Conservation (phyloP, 2,888 invertebrate species). For the Molanna angustata region DNA sequence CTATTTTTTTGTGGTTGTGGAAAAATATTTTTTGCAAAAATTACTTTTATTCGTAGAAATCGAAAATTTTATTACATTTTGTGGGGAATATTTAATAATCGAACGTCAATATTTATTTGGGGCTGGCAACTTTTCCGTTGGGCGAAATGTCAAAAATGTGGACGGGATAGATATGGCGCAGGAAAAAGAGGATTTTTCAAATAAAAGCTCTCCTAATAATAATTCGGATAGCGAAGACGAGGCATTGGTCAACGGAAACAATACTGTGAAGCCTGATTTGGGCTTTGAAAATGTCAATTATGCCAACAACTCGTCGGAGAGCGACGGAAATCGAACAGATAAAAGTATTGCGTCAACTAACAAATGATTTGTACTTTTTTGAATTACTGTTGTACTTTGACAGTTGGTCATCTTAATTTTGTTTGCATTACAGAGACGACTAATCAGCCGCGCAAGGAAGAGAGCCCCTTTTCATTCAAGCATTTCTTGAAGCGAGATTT, state of each 20-base stretch:
- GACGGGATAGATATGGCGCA: constrained; percentile 45
- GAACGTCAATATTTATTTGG: no score
- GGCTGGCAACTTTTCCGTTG: no score
- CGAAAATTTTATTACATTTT: no score
- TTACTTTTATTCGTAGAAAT: no score
- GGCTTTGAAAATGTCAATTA: constrained; percentile 53
- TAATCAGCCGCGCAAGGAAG: constrained; percentile 58
- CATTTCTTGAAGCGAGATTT: constrained; percentile 74
- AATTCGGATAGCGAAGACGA: constrained; percentile 43
- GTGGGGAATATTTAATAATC: no score
- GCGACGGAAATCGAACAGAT: constrained; percentile 17
- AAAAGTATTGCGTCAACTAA: constrained; percentile 34
- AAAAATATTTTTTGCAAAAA: no score
- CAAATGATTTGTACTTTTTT: constrained; percentile 38
- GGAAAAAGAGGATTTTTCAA: constrained; percentile 53
- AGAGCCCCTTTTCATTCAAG: constrained; percentile 81
- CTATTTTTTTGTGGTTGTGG: no score
- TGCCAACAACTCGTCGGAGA: constrained; percentile 39
- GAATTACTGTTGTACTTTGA: background rate
- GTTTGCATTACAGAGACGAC: constrained; percentile 42
- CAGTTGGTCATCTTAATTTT: constrained; percentile 4
- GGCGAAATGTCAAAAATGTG: constrained; percentile 30
- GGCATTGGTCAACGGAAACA: constrained; percentile 44
- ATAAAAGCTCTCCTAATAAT: constrained; percentile 49
- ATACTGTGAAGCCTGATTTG: constrained; percentile 48